Evolutionary conservation across 2,797 vertebrate species (phyloP).

Genomic region (Aphelocoma californica): DNA sequence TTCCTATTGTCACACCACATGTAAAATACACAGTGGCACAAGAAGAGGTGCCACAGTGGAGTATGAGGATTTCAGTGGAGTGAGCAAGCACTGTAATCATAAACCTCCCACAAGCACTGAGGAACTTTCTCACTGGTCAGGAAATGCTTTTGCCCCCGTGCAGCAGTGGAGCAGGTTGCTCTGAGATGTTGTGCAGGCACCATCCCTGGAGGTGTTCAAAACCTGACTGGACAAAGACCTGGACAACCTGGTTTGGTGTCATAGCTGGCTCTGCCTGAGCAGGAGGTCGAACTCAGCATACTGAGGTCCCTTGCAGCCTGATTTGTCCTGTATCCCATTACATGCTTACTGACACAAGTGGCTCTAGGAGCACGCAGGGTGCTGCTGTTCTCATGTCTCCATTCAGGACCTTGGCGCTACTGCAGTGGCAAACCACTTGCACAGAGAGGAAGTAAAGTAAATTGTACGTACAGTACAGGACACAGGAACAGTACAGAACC

Average conservation of each 20-base stretch:
- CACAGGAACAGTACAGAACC: neutral
- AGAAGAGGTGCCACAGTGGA: no score
- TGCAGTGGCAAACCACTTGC: neutral
- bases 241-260: neutral
- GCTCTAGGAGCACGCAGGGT: accelerated
- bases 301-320: neutral
- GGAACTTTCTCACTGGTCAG: neutral
- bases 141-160: neutral
- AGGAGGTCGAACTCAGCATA: neutral
- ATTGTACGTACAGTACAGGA: neutral
- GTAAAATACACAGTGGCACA: neutral
- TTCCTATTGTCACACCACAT: neutral
- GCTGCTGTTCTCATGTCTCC: accelerated
- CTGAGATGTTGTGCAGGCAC: neutral
- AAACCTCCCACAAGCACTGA: neutral
- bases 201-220: neutral
- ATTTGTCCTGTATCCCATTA: neutral
- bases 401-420: neutral
- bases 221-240: neutral
- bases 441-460: neutral
- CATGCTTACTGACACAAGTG: no score
- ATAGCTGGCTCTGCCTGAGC: neutral
- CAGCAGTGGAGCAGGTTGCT: neutral
- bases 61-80: neutral
- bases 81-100: neutral